Evolutionary conservation across 2,113 vertebrate species (phyloP).

Genomic region (Trochalopteron elliotii): DNA sequence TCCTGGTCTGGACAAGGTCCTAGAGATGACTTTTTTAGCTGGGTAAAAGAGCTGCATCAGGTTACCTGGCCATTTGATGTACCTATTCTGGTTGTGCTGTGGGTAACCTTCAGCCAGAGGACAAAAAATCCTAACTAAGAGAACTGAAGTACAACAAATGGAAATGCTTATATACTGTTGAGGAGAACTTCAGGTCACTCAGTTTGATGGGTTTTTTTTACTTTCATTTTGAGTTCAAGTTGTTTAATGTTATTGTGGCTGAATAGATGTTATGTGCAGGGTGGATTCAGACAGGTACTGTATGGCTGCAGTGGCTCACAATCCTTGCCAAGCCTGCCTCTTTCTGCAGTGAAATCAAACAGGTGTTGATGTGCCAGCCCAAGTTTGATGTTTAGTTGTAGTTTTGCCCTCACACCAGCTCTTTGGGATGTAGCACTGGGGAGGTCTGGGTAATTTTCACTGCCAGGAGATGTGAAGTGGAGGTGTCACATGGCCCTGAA

Average conservation of each 20-base stretch:
- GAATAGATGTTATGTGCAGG: background rate
- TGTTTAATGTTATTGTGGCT: background rate
- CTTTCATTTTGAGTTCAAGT: background rate
- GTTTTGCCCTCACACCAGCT: background rate
- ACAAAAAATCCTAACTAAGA: background rate
- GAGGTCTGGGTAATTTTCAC: accelerated
- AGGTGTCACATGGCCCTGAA: background rate
- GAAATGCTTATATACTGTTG: background rate
- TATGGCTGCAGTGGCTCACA: background rate
- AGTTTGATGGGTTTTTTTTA: background rate
- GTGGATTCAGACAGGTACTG: background rate
- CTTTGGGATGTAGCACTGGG: accelerated
- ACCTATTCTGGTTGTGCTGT: background rate
- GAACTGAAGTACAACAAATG: background rate
- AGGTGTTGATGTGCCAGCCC: accelerated
- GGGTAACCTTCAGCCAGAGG: background rate
- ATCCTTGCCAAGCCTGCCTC: background rate
- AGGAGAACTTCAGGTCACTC: background rate
- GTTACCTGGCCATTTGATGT: background rate
- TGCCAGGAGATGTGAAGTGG: background rate
- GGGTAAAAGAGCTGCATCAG: background rate
- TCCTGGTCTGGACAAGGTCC: background rate
- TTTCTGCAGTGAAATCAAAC: background rate
- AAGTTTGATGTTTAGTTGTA: background rate
- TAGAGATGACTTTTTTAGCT: background rate